phyloP scores from a whole-genome alignment of 2,888 invertebrate species.

The Prosapia bicincta region DNA sequence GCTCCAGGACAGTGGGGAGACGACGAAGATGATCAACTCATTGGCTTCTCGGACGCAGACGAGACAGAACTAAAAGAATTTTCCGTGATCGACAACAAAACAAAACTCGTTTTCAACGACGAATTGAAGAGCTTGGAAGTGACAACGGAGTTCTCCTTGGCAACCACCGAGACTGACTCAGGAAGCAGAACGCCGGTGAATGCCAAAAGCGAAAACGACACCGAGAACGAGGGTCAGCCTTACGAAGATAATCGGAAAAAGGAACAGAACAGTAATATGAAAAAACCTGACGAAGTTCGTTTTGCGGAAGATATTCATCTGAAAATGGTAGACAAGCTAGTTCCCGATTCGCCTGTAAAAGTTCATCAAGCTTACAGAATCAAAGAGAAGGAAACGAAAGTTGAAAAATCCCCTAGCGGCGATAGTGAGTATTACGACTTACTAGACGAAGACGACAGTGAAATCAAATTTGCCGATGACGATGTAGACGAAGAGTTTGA shows the following conservation, averaged over 20 bases:
- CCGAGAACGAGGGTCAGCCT: conserved; percentile 14
- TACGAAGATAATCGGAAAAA: conserved; percentile 14
- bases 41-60: background rate
- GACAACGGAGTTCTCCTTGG: conserved; percentile 19
- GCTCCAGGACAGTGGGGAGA: conserved; percentile 38
- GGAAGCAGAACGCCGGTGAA: conserved; percentile 22
- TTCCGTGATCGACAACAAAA: background rate
- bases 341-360: conserved; percentile 33
- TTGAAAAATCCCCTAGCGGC: conserved; percentile 59
- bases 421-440: conserved; percentile 44
- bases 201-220: conserved; percentile 10
- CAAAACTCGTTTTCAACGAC: background rate
- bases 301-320: conserved; percentile 11
- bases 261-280: background rate
- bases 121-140: background rate
- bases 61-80: conserved; percentile 19
- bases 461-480: conserved; percentile 70
- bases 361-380: conserved; percentile 33
- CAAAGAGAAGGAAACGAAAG: conserved; percentile 57
- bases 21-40: conserved; percentile 40
- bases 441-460: conserved; percentile 55
- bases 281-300: conserved; percentile 2
- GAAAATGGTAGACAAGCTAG: conserved; percentile 29
- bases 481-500: conserved; percentile 51
- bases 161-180: conserved; percentile 15